These are phyloP conservation scores for Trinorchestia longiramus DNA, from an alignment of 1,140 invertebrate genomes.

Conservation along the genomic window DNA sequence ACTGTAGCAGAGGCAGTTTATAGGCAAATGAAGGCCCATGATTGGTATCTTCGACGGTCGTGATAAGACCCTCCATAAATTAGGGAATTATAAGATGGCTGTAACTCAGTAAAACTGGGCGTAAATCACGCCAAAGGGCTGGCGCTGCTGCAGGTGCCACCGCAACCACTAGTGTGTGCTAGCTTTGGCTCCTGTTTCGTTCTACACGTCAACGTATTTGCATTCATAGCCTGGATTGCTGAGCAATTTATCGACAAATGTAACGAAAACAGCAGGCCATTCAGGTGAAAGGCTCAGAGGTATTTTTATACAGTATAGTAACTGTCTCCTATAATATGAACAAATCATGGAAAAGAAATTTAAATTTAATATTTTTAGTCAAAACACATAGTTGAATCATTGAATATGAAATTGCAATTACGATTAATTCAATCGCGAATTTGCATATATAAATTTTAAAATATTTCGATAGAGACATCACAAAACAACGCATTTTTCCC, in stretches of 20 bases:
- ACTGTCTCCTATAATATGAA: too few species aligned
- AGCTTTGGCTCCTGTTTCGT: not conserved
- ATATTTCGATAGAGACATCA: too few species aligned
- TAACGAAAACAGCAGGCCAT: not conserved
- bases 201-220: not conserved
- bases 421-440: too few species aligned
- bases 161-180: too few species aligned
- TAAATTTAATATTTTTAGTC: too few species aligned
- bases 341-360: too few species aligned
- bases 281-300: too few species aligned
- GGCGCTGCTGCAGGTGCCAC: not conserved
- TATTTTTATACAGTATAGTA: too few species aligned
- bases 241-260: not conserved
- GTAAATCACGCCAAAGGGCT: not conserved
- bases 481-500: too few species aligned
- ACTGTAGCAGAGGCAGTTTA: not conserved
- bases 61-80: conserved; percentile 26
- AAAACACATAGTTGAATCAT: too few species aligned
- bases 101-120: not conserved
- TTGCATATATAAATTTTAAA: too few species aligned
- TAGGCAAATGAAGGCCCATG: conserved; percentile 30
- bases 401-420: too few species aligned
- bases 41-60: conserved; percentile 4
- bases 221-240: not conserved
- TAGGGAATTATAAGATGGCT: conserved; percentile 26